Evolutionary conservation across 2,888 invertebrate genomes (phyloP), one percentile per base, ranked within the genome.

Genomic region (Agonopterix heracliana): DNA sequence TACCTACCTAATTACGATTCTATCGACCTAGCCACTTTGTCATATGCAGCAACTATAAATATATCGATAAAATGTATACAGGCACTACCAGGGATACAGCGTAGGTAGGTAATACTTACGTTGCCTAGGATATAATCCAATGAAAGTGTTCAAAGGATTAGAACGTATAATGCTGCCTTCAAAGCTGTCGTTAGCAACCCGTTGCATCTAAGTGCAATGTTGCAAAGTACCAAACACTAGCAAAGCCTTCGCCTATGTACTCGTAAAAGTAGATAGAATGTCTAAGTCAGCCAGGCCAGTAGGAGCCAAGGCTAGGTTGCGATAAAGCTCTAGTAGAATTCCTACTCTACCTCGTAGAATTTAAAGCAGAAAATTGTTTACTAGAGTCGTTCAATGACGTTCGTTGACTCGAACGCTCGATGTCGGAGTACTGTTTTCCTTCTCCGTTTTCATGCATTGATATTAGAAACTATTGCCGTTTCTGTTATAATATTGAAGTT

Each of bases 231-330:
- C 38, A 12, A 9, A 75, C 26, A 26, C 74, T 74, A 74, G 71
- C 70, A 67, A 74, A 83, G 80, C 83, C 84, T 86, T 83, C 81
- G 79, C 74, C 69, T 70, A 81, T 80, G 85, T 84, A 83, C 84
- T 83, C 73, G 82, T 87, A 88, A 88, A 87, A 88, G 87, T 88
- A 86, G 87, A 87, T 88, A 88, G 87, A 88, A 88, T 87, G 87
- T 88, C 87, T 88, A 88, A 88, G 86, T 86, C 87, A 87, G 87
- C 82, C 81, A 84, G 85, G 86, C 86, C 85, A 87, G 86, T 85
- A 81, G 74, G 74, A 88, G 87, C 87, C 87, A 87, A 88, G 87
- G 87, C 87, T 87, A 87, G 81, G 78, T 81, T 84, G 77, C 60
- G 59, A 53, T 55, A 58, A 43, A 40, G 35, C n/a, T 44, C 40